A percentile compares a stretch with the other conserved stretches of the same genome.
Evolutionary conservation across 2,888 invertebrate species (phyloP).

Genomic region (Dysmachus trigonus): DNA sequence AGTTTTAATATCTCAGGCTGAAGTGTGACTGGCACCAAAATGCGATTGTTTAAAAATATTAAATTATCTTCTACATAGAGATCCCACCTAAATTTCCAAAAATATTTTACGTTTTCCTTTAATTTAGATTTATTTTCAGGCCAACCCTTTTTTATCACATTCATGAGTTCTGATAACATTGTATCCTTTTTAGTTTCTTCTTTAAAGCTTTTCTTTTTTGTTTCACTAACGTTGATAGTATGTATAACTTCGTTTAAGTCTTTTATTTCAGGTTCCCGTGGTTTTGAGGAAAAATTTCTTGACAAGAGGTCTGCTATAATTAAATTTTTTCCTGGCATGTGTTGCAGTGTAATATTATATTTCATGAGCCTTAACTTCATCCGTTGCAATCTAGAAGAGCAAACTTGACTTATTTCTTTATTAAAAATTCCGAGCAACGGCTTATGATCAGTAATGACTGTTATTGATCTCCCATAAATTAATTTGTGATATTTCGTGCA

Average conservation of each 20-base stretch:
- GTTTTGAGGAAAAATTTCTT: not conserved
- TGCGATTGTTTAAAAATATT: not conserved
- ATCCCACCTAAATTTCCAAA: not conserved
- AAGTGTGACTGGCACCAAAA: not conserved
- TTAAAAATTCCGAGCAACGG: too few relatives aligned
- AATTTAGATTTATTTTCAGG: not conserved
- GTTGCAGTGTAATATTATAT: conserved; percentile 21
- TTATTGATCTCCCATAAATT: not conserved
- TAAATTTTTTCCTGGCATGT: conserved; percentile 50
- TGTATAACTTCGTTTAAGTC: conserved; percentile 46
- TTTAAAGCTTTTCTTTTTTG: conserved; percentile 14
- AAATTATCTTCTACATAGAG: not conserved
- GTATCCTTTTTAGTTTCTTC: conserved; percentile 42
- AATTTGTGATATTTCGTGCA: conserved; percentile 49
- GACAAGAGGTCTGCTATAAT: too few relatives aligned
- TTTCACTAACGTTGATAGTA: conserved; percentile 47
- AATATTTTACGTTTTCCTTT: not conserved
- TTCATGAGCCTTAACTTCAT: too few relatives aligned
- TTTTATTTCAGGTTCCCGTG: conserved; percentile 40
- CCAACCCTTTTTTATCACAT: not conserved
- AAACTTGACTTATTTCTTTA: too few relatives aligned
- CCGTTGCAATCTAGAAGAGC: too few relatives aligned
- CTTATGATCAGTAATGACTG: too few relatives aligned
- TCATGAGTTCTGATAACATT: conserved; percentile 15
- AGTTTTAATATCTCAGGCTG: not conserved